Conservation (phyloP, 2,797 vertebrate genomes). For the Scleropages formosus region DNA sequence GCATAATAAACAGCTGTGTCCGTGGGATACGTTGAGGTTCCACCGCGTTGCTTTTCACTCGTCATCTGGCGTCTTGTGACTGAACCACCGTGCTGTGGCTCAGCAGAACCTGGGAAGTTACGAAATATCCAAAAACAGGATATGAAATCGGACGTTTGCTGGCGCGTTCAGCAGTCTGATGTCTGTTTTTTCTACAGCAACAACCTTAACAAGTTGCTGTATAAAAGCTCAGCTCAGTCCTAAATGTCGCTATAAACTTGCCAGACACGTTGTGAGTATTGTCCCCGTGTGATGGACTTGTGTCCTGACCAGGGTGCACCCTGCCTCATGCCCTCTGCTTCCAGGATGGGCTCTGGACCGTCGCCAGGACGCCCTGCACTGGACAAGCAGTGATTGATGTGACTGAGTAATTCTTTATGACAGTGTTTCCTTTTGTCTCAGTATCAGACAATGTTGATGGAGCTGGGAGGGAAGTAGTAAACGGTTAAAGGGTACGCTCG, state of each 20-base stretch:
- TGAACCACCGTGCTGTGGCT: constrained; percentile 10
- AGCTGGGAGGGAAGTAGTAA: background rate
- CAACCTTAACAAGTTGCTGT: background rate
- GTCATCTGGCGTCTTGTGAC: background rate
- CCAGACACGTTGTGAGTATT: background rate
- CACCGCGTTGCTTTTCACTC: background rate
- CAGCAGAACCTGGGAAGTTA: background rate
- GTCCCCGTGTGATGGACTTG: too few species aligned
- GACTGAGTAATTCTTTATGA: too few species aligned
- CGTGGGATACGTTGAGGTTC: too few species aligned
- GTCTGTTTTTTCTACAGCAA: background rate
- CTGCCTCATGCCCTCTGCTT: too few species aligned
- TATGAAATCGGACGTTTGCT: constrained; percentile 21
- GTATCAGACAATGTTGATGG: too few species aligned
- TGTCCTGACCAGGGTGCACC: too few species aligned
- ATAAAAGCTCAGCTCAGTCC: background rate
- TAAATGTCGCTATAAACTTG: background rate
- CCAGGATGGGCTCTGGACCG: too few species aligned
- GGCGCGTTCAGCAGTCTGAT: background rate
- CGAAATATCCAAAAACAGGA: constrained; percentile 20
- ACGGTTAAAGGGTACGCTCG: too few species aligned
- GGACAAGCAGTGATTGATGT: too few species aligned
- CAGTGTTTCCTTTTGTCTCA: too few species aligned
- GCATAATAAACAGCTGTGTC: too few species aligned
- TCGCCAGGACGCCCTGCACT: too few species aligned